Evolutionary conservation across 23 tunicate genomes (phyloP).

Genomic region (Halocynthia roretzi): DNA sequence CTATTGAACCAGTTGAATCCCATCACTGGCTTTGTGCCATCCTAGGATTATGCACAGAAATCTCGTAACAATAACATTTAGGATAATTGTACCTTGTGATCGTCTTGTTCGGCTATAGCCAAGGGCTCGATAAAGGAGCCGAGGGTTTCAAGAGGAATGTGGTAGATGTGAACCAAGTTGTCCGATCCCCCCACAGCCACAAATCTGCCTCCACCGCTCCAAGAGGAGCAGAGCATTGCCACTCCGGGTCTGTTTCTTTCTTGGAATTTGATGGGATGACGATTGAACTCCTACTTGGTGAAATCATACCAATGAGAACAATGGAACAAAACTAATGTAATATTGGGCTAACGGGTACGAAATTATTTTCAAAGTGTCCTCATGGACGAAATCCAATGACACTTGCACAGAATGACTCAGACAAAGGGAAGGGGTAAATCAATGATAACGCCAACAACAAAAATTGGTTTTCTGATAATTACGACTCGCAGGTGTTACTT

Average conservation of each 20-base stretch:
- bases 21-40: neutral
- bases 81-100: slow-evolving; percentile 1
- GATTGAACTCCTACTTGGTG: slow-evolving; percentile 13
- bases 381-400: too few relatives aligned
- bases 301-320: neutral
- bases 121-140: slow-evolving; percentile 9
- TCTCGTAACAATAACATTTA: too few relatives aligned
- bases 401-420: too few relatives aligned
- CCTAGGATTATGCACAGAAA: neutral
- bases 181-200: slow-evolving; percentile 58
- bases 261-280: slow-evolving; percentile 52
- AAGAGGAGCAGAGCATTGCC: slow-evolving; percentile 40
- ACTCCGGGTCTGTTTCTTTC: slow-evolving; percentile 59
- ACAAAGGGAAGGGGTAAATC: too few relatives aligned
- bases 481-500: too few relatives aligned
- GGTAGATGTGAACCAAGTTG: slow-evolving; percentile 37
- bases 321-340: neutral
- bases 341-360: too few relatives aligned
- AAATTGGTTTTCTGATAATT: too few relatives aligned
- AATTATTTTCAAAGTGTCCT: too few relatives aligned
- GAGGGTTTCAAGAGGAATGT: slow-evolving; percentile 29
- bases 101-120: slow-evolving; percentile 34
- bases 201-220: slow-evolving; percentile 68
- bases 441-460: too few relatives aligned
- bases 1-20: too few relatives aligned